These are phyloP conservation scores for Callipepla californica DNA, from an alignment of 2,113 vertebrate species.

Conservation along the genomic window DNA sequence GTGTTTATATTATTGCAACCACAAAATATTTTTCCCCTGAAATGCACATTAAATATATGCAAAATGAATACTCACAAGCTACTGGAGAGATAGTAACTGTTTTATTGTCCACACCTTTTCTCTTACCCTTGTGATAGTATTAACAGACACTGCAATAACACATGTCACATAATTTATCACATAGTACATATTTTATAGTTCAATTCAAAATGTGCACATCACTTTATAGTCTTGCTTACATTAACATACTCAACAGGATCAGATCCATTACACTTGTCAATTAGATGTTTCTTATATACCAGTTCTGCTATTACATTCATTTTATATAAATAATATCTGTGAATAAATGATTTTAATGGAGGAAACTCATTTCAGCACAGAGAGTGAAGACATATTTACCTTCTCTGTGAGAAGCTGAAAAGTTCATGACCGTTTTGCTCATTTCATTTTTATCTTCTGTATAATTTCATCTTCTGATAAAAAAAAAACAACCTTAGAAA, in stretches of 20 bases:
- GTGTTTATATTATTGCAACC: background rate
- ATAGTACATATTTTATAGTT: background rate
- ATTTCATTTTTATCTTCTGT: background rate
- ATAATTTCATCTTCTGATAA: background rate
- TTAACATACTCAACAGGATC: background rate
- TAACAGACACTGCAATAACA: background rate
- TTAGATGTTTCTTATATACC: background rate
- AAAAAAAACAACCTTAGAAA: background rate
- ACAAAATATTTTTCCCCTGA: background rate
- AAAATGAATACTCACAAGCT: background rate
- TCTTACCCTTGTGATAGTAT: background rate
- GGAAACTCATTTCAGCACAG: background rate
- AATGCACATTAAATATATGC: background rate
- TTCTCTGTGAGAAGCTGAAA: background rate
- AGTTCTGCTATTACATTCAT: background rate
- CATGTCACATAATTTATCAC: background rate
- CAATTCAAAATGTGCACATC: background rate
- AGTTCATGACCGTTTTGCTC: accelerated
- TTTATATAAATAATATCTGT: background rate
- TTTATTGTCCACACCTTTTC: background rate
- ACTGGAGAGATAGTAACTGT: background rate
- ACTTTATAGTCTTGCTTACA: background rate
- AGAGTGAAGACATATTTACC: background rate
- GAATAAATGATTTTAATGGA: background rate
- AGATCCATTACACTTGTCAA: background rate